Evolutionary conservation across 2,797 vertebrate genomes (phyloP).

Genomic region (Pipistrellus pipistrellus): DNA sequence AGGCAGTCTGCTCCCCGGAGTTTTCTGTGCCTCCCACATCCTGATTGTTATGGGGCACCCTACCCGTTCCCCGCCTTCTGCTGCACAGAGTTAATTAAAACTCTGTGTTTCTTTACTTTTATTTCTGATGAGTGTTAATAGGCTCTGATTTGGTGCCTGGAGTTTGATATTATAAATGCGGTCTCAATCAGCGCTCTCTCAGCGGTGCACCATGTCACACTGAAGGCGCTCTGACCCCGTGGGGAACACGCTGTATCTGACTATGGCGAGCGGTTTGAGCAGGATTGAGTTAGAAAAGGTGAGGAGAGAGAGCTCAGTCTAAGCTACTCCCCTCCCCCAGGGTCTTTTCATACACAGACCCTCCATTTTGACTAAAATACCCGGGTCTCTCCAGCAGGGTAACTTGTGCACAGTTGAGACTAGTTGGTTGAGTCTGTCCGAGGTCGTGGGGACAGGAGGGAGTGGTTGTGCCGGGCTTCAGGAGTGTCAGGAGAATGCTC

Average conservation of each 20-base stretch:
- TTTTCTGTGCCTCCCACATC: not conserved
- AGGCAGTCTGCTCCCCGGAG: not conserved
- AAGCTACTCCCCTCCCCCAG: rapidly evolving
- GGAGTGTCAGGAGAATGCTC: not conserved
- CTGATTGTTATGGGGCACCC: not conserved
- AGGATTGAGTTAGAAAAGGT: constrained; percentile 11
- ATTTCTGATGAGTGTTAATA: not conserved
- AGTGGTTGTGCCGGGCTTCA: not conserved
- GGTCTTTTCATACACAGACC: not conserved
- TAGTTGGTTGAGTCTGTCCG: not conserved
- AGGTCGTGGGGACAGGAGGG: not conserved
- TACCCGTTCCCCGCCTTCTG: not conserved
- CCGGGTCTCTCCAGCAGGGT: not conserved
- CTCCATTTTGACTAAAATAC: not conserved
- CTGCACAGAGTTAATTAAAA: not conserved
- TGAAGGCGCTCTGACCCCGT: not conserved
- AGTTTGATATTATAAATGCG: constrained; percentile 18
- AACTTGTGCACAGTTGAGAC: not conserved
- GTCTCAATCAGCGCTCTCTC: not conserved
- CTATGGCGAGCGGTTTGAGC: constrained; percentile 37
- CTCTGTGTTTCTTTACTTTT: constrained; percentile 16
- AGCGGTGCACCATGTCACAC: not conserved
- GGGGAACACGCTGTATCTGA: not conserved
- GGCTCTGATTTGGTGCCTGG: not conserved
- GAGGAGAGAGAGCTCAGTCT: not conserved